These are phyloP conservation scores for Spea hammondii DNA, from an alignment of 2,797 vertebrate genomes.

Conservation along the genomic window DNA sequence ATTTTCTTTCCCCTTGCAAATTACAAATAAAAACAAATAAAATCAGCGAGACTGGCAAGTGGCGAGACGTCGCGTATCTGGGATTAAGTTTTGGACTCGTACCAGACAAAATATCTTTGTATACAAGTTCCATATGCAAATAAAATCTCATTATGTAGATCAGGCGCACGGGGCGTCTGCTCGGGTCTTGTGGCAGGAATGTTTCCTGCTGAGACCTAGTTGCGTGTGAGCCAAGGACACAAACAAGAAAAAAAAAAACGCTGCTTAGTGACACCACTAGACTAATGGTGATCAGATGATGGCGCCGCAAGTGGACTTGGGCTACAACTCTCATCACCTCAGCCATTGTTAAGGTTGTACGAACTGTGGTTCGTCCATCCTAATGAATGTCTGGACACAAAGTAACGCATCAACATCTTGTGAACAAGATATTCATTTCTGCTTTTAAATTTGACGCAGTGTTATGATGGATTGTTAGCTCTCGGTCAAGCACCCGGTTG, in stretches of 20 bases:
- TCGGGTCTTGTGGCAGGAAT: slow-evolving; percentile 27
- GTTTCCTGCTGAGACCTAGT: slow-evolving; percentile 21
- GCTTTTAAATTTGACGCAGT: too few relatives aligned
- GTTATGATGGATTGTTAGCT: too few relatives aligned
- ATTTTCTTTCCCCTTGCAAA: too few relatives aligned
- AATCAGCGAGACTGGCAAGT: slow-evolving; percentile 21
- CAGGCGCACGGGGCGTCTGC: slow-evolving; percentile 13
- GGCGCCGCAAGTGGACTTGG: too few relatives aligned
- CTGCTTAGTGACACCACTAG: background rate
- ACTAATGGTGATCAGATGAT: too few relatives aligned
- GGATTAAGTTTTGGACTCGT: slow-evolving; percentile 13
- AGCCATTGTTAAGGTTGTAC: too few relatives aligned
- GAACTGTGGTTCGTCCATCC: too few relatives aligned
- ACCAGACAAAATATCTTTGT: slow-evolving; percentile 21
- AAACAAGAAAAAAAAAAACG: background rate
- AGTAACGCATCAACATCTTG: too few relatives aligned
- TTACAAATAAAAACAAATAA: slow-evolving; percentile 1
- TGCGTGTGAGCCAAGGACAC: slow-evolving; percentile 29
- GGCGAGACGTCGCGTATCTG: background rate
- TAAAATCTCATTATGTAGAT: slow-evolving; percentile 45
- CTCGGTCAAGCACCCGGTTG: too few relatives aligned
- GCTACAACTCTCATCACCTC: too few relatives aligned
- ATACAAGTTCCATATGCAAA: slow-evolving; percentile 37
- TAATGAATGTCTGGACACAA: too few relatives aligned
- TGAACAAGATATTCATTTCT: too few relatives aligned